phyloP scores from a whole-genome alignment of 2,888 invertebrate genomes.

The Luffia ferchaultella region DNA sequence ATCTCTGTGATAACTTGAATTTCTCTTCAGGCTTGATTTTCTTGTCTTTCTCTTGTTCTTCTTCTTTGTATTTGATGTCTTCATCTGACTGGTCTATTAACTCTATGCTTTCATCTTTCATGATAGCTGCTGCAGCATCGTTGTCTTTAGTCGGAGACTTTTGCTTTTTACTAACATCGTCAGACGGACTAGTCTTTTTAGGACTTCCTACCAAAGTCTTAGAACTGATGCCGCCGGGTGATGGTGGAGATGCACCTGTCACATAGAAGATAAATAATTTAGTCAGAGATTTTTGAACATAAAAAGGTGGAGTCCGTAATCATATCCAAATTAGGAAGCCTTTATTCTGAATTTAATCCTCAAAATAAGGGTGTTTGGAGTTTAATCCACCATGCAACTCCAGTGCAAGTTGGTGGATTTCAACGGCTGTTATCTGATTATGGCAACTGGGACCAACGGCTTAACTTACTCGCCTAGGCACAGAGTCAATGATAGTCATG shows the following conservation, averaged over 20 bases:
- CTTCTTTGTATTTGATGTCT: conserved; percentile 35
- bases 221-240: conserved; percentile 78
- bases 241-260: conserved; percentile 65
- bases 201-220: conserved; percentile 74
- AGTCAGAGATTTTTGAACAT: no score
- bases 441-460: no score
- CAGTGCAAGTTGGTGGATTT: no score
- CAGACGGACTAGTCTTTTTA: conserved; percentile 36
- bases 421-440: no score
- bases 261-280: neutral
- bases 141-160: conserved; percentile 41
- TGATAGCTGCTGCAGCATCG: conserved; percentile 31
- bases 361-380: no score
- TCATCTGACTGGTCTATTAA: conserved; percentile 54
- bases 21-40: conserved; percentile 39
- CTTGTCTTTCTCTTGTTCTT: conserved; percentile 20
- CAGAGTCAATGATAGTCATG: no score
- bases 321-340: no score
- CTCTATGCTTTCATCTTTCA: conserved; percentile 54
- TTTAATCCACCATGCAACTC: no score
- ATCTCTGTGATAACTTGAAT: conserved; percentile 53
- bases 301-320: no score
- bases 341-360: no score
- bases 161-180: conserved; percentile 28
- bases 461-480: no score